Conservation (phyloP, 2,797 vertebrate genomes). For the Chaenodraco wilsoni region DNA sequence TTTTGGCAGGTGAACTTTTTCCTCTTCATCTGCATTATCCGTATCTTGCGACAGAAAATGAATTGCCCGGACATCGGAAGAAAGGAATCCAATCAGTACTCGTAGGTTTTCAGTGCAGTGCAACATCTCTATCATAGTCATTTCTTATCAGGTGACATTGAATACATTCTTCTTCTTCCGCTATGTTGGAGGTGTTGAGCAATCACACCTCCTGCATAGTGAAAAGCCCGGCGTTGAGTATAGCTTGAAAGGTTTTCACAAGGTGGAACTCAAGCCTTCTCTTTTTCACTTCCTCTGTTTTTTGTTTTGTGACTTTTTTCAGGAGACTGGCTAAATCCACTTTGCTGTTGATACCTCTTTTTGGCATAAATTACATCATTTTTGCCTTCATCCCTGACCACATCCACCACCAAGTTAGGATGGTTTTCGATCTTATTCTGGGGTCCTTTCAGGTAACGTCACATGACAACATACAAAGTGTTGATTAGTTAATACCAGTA, state of each 20-base stretch:
- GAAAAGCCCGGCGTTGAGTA: not conserved
- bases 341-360: constrained; percentile 94
- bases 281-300: not conserved
- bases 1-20: constrained; percentile 90
- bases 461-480: not conserved
- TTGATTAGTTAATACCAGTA: not conserved
- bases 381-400: constrained; percentile 93
- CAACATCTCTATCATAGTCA: constrained; percentile 9
- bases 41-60: constrained; percentile 95
- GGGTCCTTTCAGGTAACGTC: constrained; percentile 94
- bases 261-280: not conserved
- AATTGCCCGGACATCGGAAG: constrained; percentile 92
- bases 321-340: constrained; percentile 98
- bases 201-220: constrained; percentile 5
- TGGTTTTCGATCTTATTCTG: constrained; percentile 93
- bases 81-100: constrained; percentile 93
- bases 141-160: constrained; percentile 17
- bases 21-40: constrained; percentile 95
- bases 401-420: constrained; percentile 83
- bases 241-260: not conserved
- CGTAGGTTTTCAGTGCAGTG: constrained; percentile 81
- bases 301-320: constrained; percentile 22
- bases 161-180: not conserved
- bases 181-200: not conserved
- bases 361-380: constrained; percentile 94